Conservation (phyloP, 2,888 invertebrate species). For the Pinctada fucata region DNA sequence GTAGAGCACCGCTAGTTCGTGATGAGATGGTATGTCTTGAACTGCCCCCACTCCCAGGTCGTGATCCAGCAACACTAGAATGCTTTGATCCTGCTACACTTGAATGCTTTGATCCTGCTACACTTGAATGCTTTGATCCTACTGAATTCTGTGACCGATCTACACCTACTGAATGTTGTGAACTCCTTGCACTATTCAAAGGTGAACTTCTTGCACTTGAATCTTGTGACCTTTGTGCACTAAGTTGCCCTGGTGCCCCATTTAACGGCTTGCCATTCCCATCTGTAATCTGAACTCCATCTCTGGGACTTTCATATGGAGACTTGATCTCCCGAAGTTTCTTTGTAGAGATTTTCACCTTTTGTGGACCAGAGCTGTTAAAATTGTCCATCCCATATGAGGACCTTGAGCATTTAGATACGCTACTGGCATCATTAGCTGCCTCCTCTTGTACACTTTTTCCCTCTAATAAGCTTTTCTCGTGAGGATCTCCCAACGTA, state of each 20-base stretch:
- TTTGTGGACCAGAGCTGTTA: slow-evolving; percentile 59
- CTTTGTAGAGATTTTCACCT: slow-evolving; percentile 65
- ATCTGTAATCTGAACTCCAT: slow-evolving; percentile 20
- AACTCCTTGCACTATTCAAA: background rate
- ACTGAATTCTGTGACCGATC: background rate
- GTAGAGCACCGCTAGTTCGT: background rate
- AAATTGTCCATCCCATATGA: slow-evolving; percentile 60
- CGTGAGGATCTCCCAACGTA: slow-evolving; percentile 51
- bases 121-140: background rate
- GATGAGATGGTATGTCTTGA: background rate
- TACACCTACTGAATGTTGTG: background rate
- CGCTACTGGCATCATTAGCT: slow-evolving; percentile 38
- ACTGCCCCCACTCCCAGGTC: background rate
- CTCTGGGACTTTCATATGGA: slow-evolving; percentile 55
- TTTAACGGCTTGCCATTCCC: background rate
- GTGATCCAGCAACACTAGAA: background rate
- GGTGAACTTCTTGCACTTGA: background rate
- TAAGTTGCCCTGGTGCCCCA: background rate
- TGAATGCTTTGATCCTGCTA: background rate
- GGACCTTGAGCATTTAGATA: slow-evolving; percentile 55
- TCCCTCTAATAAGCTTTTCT: slow-evolving; percentile 37
- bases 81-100: background rate
- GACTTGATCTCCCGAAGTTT: slow-evolving; percentile 65
- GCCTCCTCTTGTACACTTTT: slow-evolving; percentile 37
- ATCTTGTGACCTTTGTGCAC: background rate